Evolutionary conservation across 2,797 vertebrate genomes (phyloP).

Genomic region (Chanos chanos): DNA sequence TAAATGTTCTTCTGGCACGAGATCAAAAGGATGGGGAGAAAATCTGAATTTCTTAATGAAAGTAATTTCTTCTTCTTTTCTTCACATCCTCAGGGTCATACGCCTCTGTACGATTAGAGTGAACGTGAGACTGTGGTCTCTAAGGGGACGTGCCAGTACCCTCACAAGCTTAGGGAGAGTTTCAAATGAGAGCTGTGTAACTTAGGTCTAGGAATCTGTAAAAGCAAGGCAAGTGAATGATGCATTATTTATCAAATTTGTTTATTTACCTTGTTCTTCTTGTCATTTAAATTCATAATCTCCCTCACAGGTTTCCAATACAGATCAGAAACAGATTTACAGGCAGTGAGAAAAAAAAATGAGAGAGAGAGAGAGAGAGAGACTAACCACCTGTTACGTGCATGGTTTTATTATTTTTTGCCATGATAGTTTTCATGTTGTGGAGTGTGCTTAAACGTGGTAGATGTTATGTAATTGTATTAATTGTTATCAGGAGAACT

Average conservation of each 20-base stretch:
- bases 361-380: not conserved
- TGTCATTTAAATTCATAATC: too few species aligned
- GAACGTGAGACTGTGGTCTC: constrained; percentile 66
- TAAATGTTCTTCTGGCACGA: constrained; percentile 79
- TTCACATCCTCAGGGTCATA: constrained; percentile 78
- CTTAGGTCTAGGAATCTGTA: constrained; percentile 71
- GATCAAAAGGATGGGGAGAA: constrained; percentile 74
- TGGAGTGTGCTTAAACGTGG: too few species aligned
- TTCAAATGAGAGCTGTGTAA: constrained; percentile 56
- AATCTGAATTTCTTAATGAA: constrained; percentile 83
- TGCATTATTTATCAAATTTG: constrained; percentile 29
- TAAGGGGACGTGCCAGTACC: constrained; percentile 57
- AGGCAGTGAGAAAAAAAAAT: too few species aligned
- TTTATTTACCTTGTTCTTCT: constrained; percentile 26
- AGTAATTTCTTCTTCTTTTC: constrained; percentile 80
- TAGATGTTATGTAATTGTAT: too few species aligned
- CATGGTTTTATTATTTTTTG: not conserved
- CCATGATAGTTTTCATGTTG: too few species aligned
- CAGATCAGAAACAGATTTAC: too few species aligned
- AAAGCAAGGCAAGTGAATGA: constrained; percentile 38
- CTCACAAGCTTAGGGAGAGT: constrained; percentile 50
- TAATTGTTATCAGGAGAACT: too few species aligned
- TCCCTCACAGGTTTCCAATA: too few species aligned
- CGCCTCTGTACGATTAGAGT: constrained; percentile 71
- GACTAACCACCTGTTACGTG: not conserved